These are phyloP conservation scores for Helostoma temminkii DNA, from an alignment of 2,797 vertebrate genomes.

Conservation along the genomic window DNA sequence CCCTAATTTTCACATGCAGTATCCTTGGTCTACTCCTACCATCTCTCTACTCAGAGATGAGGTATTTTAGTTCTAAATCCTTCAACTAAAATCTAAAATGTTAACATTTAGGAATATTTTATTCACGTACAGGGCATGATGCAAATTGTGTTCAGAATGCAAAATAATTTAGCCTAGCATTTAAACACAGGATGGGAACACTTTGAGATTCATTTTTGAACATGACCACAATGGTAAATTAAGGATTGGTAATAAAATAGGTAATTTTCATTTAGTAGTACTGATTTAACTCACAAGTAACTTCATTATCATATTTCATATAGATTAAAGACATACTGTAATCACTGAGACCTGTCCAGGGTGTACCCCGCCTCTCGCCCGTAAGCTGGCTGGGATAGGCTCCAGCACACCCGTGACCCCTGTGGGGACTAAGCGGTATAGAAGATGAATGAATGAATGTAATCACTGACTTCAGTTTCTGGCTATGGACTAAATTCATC, in stretches of 20 bases:
- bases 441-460: too few relatives aligned
- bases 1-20: background rate
- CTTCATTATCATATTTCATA: background rate
- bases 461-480: background rate
- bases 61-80: constrained; percentile 5
- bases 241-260: too few relatives aligned
- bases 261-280: background rate
- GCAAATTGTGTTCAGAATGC: background rate
- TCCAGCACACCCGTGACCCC: too few relatives aligned
- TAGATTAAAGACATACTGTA: background rate
- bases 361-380: too few relatives aligned
- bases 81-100: background rate
- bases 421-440: too few relatives aligned
- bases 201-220: too few relatives aligned
- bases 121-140: background rate
- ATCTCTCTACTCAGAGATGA: background rate
- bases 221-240: too few relatives aligned
- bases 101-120: background rate
- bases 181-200: too few relatives aligned
- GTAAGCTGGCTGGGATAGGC: too few relatives aligned
- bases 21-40: background rate
- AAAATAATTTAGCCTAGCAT: background rate
- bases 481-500: background rate
- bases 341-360: too few relatives aligned
- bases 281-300: background rate